phyloP scores from a whole-genome alignment of 1,140 invertebrate genomes.

The Solenopsis invicta region DNA sequence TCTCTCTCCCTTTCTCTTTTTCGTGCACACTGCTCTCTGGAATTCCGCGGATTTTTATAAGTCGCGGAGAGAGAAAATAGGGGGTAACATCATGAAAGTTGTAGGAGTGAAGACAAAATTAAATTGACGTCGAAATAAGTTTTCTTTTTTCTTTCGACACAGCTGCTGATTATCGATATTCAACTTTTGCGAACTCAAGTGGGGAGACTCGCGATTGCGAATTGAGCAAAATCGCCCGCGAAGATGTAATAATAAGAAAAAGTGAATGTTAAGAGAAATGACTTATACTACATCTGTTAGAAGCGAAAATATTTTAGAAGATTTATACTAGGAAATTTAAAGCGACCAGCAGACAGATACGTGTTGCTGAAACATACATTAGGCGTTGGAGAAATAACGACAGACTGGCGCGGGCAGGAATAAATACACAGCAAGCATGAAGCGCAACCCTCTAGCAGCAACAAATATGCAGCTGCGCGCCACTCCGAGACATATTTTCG shows the following conservation, averaged over 20 bases:
- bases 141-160: neutral
- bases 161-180: neutral
- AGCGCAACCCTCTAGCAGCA: constrained; percentile 29
- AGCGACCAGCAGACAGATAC: constrained; percentile 76
- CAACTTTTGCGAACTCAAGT: neutral
- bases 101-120: neutral
- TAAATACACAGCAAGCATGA: constrained; percentile 49
- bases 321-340: constrained; percentile 45
- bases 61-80: neutral
- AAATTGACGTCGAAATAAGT: neutral
- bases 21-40: constrained; percentile 7
- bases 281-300: constrained; percentile 24
- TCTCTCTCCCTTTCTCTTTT: constrained; percentile 23
- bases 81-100: neutral
- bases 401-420: constrained; percentile 59
- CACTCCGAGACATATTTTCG: constrained; percentile 56
- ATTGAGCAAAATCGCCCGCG: neutral
- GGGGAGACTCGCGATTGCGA: neutral
- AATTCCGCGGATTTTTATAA: constrained; percentile 20
- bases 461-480: constrained; percentile 41
- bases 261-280: neutral
- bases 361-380: constrained; percentile 80
- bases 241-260: neutral
- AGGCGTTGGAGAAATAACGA: constrained; percentile 79
- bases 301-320: constrained; percentile 10